A percentile compares a stretch with the other conserved stretches of the same genome.
phyloP scores from a whole-genome alignment of 2,888 invertebrate genomes.

The Apantesis nais region DNA sequence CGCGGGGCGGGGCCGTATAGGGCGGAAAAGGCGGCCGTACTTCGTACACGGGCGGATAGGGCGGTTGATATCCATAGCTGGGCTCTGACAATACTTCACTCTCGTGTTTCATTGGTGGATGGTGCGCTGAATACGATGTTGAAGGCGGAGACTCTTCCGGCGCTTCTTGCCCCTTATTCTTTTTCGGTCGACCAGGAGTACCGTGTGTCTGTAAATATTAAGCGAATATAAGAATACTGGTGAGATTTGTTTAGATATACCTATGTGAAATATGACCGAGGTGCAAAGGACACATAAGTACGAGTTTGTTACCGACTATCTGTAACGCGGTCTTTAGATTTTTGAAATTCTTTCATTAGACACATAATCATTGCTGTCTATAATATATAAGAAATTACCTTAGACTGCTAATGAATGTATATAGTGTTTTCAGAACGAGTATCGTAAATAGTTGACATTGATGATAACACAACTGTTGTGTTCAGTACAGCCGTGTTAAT shows the following conservation, averaged over 20 bases:
- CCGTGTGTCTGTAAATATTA: slow-evolving; percentile 64
- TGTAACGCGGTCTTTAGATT: neutral
- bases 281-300: neutral
- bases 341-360: no score
- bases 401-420: no score
- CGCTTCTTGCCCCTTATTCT: slow-evolving; percentile 71
- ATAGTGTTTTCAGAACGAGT: no score
- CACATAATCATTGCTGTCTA: no score
- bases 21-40: slow-evolving; percentile 56
- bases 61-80: slow-evolving; percentile 63
- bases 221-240: neutral
- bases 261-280: neutral
- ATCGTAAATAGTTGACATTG: no score
- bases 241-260: neutral
- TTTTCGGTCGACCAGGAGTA: slow-evolving; percentile 77
- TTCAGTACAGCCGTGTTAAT: no score
- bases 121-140: slow-evolving; percentile 68
- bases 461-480: no score
- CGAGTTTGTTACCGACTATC: neutral
- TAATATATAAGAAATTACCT: no score
- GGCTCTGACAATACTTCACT: slow-evolving; percentile 58
- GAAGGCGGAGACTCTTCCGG: slow-evolving; percentile 72
- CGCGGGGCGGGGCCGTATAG: slow-evolving; percentile 58
- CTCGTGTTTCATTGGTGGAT: slow-evolving; percentile 69
- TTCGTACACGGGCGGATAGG: slow-evolving; percentile 60